Evolutionary conservation across 2,113 vertebrate species (phyloP), one percentile per base, ranked within the genome.

Genomic region (Alces alces): DNA sequence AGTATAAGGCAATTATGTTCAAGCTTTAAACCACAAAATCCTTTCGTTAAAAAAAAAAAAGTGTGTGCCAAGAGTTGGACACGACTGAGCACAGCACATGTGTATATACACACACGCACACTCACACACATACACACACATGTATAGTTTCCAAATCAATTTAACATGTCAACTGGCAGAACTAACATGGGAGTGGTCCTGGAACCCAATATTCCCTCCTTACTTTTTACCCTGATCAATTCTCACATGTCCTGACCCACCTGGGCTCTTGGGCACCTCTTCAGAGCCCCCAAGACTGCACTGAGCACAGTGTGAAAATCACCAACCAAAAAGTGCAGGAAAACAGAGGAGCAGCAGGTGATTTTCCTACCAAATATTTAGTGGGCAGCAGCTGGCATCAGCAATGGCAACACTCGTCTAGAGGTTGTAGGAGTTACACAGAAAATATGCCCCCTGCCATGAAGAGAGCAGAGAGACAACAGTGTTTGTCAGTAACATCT

Each of bases 11-110:
- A 76, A 7, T 89, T 66, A 64, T 88, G 95, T 92, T 82, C 87
- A 82, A 95, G 96, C 78, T 82, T 88, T 82, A 93, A 93, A 58
- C 85, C 39, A 73, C 39, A 89, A 43, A 86, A 76, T 73, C 47
- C 54, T 28, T 89, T 88, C 52, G 70, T 88, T 60, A 91, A 58
- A 70, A 50, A 30, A 43, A 43, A 55, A 64, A 28, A 30, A 79
- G 5, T 36, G 66, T 70, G n/a, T 10, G 2, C n/a, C 66, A 70
- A 12, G n/a, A 36, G 66, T 36, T 36, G 19, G 4, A 70, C 64
- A 70, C 5, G 8, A 36, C 64, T 70, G 7, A 78, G 19, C n/a
- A 36, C n/a, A 11, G 5, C 66, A 36, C 19, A 23, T 21, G 66
- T 36, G n/a, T 70, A 36, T 1, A 66, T 2, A 21, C 3, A 50